These are phyloP conservation scores for Tangara arthus DNA, from an alignment of 2,797 vertebrate genomes.

Conservation along the genomic window DNA sequence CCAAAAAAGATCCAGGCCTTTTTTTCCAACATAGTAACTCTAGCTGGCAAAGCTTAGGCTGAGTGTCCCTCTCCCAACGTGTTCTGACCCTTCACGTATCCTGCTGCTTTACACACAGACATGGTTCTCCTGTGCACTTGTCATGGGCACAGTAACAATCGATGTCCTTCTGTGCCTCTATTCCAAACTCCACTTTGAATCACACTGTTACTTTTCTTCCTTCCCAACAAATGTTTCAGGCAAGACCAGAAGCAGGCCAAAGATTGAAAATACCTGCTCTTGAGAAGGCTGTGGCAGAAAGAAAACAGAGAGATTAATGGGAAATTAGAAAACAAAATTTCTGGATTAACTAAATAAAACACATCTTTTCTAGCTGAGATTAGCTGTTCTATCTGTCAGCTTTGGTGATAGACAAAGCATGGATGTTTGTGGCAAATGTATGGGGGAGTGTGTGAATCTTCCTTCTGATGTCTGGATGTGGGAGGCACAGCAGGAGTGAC, in stretches of 20 bases:
- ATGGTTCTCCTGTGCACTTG: not conserved
- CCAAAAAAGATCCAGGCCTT: not conserved
- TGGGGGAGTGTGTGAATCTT: not conserved
- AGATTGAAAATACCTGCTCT: not conserved
- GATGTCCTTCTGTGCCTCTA: not conserved
- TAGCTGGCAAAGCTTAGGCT: not conserved
- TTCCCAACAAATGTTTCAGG: not conserved
- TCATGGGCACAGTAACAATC: not conserved
- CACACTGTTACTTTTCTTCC: not conserved
- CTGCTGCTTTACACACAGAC: accelerated
- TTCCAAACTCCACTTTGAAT: not conserved
- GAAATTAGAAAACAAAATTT: not conserved
- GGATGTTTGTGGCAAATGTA: not conserved
- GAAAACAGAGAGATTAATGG: not conserved
- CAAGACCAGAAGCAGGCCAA: not conserved
- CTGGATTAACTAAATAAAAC: not conserved
- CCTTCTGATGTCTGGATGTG: not conserved
- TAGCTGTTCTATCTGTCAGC: not conserved
- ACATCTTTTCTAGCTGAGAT: not conserved
- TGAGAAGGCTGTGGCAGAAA: not conserved
- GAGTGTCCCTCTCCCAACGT: not conserved
- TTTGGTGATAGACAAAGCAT: not conserved
- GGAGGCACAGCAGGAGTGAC: not conserved
- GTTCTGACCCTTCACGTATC: not conserved
- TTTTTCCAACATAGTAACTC: not conserved